Base-by-base conservation (phyloP, 2,797 vertebrate species). In the Eulemur albifrons region DNA sequence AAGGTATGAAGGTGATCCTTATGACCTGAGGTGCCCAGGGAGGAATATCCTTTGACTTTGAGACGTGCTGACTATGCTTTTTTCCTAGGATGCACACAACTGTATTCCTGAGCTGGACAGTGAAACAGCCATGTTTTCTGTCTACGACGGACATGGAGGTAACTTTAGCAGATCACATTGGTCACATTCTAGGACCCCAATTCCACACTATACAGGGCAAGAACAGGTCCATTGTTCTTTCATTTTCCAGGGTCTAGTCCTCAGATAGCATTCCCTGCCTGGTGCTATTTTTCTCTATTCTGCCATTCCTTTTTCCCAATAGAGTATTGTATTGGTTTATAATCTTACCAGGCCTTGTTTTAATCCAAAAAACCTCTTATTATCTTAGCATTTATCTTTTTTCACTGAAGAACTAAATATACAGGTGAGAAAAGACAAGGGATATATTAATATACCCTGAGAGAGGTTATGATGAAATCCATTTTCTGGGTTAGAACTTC, bases 141-240 rank as follows among this genome's bases (percentile, higher is more conserved):
- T 99, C 88, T 99, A 99, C 97, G 99, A 99, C 97, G 99, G 99
- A 95, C 99, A 99, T 27, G 99, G 99, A 99, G 99, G 99, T 99
- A 99, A 98, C 63, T 94, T 93, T 5, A 0, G 4, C 59, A 93
- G 54, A 87, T 83, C 50, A 73, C 11, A 0, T 76, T 59, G 2
- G 65, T 93, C 84, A 94, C 45, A 87, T 57, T 6, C 11, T 11
- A 21, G 52, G 63, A 88, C 30, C 40, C 40, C 54, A 72, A 5
- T 86, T 89, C 23, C 23, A 95, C 76, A 76, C 25, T 82, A 88
- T 23, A 38, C 45, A 70, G 63, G 61, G 43, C 43, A 0, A 50
- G 11, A 94, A 88, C 35, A 75, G 82, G 27, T 86, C 57, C 40
- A 93, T 94, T 75, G 61, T 87, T 87, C 21, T 88, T 95, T 83